Percentiles rank a stretch among this genome's conserved stretches.
Conservation (phyloP, 2,797 vertebrate species). For the Rachycentron canadum region DNA sequence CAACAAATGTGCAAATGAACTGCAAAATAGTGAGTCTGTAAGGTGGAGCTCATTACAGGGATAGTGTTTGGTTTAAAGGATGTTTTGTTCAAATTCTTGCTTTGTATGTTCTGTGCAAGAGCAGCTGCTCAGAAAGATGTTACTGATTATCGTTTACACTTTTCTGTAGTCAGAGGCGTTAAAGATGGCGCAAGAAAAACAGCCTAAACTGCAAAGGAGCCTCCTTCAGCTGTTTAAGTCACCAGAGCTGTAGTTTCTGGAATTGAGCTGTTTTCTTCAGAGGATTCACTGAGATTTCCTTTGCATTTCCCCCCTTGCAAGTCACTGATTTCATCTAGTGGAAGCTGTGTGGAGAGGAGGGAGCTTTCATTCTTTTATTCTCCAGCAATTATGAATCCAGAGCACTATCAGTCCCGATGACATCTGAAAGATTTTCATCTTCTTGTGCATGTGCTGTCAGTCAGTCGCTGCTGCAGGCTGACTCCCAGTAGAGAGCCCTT, state of each 20-base stretch:
- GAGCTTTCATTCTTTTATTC: slow-evolving; percentile 41
- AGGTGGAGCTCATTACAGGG: neutral
- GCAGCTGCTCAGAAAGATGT: neutral
- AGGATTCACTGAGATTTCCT: slow-evolving; percentile 28
- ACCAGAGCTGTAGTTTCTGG: slow-evolving; percentile 28
- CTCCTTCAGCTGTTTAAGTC: slow-evolving; percentile 25
- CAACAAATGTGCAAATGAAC: no score
- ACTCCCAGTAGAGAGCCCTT: slow-evolving; percentile 46
- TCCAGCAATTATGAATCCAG: slow-evolving; percentile 56
- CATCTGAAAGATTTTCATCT: slow-evolving; percentile 56
- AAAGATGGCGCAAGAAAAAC: slow-evolving; percentile 12
- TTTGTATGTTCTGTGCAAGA: neutral
- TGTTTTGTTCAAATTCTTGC: neutral
- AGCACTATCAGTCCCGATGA: slow-evolving; percentile 53
- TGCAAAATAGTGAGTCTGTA: neutral
- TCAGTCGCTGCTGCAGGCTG: slow-evolving; percentile 48
- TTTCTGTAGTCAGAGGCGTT: slow-evolving; percentile 7
- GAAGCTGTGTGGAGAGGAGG: slow-evolving; percentile 45
- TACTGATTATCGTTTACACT: slow-evolving; percentile 9
- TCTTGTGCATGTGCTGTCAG: slow-evolving; percentile 54
- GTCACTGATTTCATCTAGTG: slow-evolving; percentile 46
- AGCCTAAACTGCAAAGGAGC: slow-evolving; percentile 12
- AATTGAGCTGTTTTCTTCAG: slow-evolving; percentile 39
- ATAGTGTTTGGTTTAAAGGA: neutral
- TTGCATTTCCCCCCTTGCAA: slow-evolving; percentile 14